Evolutionary conservation across 2,888 invertebrate species (phyloP), one percentile per base, ranked within the genome.

Genomic region (Nowickia ferox): DNA sequence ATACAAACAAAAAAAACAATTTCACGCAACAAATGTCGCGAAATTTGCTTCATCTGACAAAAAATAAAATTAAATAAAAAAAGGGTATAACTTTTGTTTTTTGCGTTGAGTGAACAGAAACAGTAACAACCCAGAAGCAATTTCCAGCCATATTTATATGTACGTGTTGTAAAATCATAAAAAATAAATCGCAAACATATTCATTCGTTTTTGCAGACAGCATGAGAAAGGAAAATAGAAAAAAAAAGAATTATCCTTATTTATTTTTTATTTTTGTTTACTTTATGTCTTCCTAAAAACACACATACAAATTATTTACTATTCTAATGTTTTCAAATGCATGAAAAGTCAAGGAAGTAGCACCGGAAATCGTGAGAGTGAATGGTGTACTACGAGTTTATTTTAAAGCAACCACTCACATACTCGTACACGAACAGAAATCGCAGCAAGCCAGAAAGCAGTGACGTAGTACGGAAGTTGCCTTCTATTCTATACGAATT

Each of bases 11-110:
- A 83, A 72, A 59, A 65, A 51, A 48, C 72, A 74, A 84, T 86
- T 88, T 87, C 71, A 88, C 79, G 86, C 87, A 86, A 87, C 87
- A 87, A 87, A 87, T 87, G 87, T 87, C 80, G 87, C 87, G 71
- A 87, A 81, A 84, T 84, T 84, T 66, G 13, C n/a, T 51, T 77
- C 40, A 19, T 77, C 44, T 61, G 17, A 48, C 13, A 69, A 69
- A 51, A 30, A 30, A 6, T 30, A 30, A 30, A 6, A 30, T 30
- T n/a, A 57, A 17, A 10, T 4, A 80, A 80, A 79, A n/a, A 44
- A 51, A 71, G 48, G 61, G 74, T 61, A 55, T n/a, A 53, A 72
- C 11, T 51, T 61, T 57, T 57, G 19, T 9, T 40, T 38, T 9
- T 30, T 46, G n/a, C 6, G n/a, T 46, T 53, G 44, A 44, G 1